These are phyloP conservation scores for Sebastolobus alascanus DNA, from an alignment of 2,797 vertebrate species.

Conservation along the genomic window DNA sequence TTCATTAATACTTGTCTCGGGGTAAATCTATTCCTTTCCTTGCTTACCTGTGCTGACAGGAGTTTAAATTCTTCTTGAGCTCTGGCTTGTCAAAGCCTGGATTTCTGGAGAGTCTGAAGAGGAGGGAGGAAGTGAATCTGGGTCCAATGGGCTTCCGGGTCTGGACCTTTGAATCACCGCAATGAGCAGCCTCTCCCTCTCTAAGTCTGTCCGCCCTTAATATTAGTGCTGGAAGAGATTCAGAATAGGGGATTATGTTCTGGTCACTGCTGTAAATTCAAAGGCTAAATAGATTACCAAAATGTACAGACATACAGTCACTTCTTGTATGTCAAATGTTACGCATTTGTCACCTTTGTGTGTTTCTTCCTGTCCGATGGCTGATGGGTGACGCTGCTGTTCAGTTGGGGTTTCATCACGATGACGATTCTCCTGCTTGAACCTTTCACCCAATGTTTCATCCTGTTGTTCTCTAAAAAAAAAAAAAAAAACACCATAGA, in stretches of 20 bases:
- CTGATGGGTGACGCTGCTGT: conserved; percentile 3
- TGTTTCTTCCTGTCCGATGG: conserved; percentile 29
- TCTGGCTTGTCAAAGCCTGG: background rate
- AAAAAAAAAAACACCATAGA: background rate
- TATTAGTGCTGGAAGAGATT: conserved; percentile 41
- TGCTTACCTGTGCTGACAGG: conserved; percentile 39
- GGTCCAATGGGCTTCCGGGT: conserved; percentile 3
- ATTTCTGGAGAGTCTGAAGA: conserved; percentile 31
- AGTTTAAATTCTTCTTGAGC: conserved; percentile 5
- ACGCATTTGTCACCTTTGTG: conserved; percentile 45
- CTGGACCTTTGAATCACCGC: conserved; percentile 21
- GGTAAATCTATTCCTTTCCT: background rate
- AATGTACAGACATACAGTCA: background rate
- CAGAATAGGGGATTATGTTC: background rate
- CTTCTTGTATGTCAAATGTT: background rate
- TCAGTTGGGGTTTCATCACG: conserved; percentile 6
- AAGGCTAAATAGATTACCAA: background rate
- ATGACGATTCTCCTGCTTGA: background rate
- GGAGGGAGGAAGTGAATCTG: conserved; percentile 53
- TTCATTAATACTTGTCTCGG: background rate
- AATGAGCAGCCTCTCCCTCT: background rate
- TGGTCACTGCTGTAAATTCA: conserved; percentile 2
- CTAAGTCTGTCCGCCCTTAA: background rate
- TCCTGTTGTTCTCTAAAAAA: conserved; percentile 34
- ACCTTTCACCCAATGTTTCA: conserved; percentile 25